phyloP scores from a whole-genome alignment of 2,888 invertebrate species.

The Fissipunctia ypsillon region DNA sequence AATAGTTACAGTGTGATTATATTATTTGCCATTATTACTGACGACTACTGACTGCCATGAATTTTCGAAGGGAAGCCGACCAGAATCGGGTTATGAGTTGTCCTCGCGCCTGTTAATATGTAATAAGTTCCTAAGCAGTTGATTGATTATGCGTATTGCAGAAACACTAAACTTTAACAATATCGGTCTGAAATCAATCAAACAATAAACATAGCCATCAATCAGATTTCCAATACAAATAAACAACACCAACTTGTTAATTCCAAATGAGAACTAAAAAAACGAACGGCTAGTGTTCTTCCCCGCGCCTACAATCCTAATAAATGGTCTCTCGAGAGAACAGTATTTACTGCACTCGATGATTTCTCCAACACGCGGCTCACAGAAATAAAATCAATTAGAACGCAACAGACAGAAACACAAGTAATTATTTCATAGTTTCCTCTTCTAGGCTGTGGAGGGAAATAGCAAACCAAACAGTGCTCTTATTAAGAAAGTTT shows the following conservation, averaged over 20 bases:
- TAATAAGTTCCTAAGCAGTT: background rate
- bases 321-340: conserved; percentile 2
- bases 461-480: conserved; percentile 82
- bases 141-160: background rate
- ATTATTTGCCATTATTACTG: no score
- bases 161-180: background rate
- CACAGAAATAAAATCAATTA: conserved; percentile 52
- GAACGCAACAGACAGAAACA: conserved; percentile 42
- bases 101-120: no score
- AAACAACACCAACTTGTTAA: background rate
- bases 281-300: background rate
- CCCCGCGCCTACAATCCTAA: background rate
- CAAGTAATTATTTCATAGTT: conserved; percentile 78
- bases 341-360: conserved; percentile 29
- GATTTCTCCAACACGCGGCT: conserved; percentile 17
- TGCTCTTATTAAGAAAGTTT: conserved; percentile 90
- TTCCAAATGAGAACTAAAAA: background rate
- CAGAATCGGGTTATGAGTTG: no score
- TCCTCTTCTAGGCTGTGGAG: conserved; percentile 72
- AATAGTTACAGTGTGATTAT: no score
- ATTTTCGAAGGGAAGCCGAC: no score
- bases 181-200: background rate
- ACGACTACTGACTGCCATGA: no score
- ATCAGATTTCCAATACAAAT: background rate
- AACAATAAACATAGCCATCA: background rate